Evolutionary conservation across 2,113 vertebrate species (phyloP), one percentile per base, ranked within the genome.

Genomic region (Asarcornis scutulata): DNA sequence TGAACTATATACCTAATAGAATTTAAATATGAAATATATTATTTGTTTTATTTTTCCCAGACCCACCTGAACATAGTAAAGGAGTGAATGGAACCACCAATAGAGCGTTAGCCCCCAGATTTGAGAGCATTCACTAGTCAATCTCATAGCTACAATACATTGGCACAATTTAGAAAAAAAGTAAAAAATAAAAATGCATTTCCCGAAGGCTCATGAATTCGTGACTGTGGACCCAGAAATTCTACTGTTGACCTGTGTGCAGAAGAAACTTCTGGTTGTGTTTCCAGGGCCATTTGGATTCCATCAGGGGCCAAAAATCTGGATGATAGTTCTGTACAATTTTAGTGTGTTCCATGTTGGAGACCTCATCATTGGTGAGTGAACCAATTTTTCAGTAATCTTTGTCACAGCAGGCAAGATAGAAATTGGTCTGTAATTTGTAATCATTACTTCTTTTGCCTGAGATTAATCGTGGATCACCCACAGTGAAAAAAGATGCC

Each of bases 361-460:
- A 92, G 83, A 95, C 62, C 91, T 95, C 82, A 91, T 96, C 86
- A 64, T 86, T 80, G 83, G 93, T 22, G 79, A 95, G 89, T 82
- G 93, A 97, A 96, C 88, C 97, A 96, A 97, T 96, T 96, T 97
- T 96, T 95, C 83, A 83, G 96, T 92, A 97, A 96, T 97, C 95
- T 97, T 95, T 89, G 93, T 96, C 96, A 88, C 96, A 96, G 95
- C 95, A 96, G 94, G 96, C n/a, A 87, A 93, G 87, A 80, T 66
- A 96, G 85, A 96, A 97, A 96, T 96, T 52, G 90, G 88, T 85
- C 91, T 93, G 95, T 97, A 97, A 97, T 97, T 96, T 97, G 96
- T 97, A 97, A 97, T 97, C 93, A 94, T 96, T 96, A 91, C 91
- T 91, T 34, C 95, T 96, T 52, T 97, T 95, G 89, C 81, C 94